phyloP scores from a whole-genome alignment of 2,113 vertebrate genomes.

The Addax nasomaculatus region DNA sequence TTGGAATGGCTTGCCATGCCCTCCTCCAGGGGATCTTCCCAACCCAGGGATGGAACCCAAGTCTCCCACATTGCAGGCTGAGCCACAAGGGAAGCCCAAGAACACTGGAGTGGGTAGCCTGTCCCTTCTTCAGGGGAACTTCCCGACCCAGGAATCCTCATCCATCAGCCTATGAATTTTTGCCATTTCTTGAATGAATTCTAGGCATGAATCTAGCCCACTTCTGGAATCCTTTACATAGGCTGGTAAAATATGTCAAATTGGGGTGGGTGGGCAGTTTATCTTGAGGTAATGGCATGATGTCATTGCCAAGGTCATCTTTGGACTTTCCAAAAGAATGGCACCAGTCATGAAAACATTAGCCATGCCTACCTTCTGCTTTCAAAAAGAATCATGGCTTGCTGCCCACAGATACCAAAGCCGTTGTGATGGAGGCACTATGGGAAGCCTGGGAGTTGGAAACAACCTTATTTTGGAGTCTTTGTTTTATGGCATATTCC shows the following conservation, averaged over 20 bases:
- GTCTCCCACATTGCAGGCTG: neutral
- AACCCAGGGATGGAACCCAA: neutral
- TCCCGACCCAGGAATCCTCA: neutral
- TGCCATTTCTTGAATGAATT: conserved; percentile 41
- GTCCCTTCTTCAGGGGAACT: neutral
- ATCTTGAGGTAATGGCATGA: neutral
- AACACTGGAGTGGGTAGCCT: neutral
- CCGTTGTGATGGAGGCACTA: neutral
- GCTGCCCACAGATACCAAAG: neutral
- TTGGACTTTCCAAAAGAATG: neutral
- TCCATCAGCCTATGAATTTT: conserved; percentile 26
- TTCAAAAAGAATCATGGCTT: neutral
- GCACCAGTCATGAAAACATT: neutral
- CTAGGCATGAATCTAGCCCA: neutral
- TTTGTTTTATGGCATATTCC: neutral
- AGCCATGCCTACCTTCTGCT: neutral
- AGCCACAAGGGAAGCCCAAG: neutral
- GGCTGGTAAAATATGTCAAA: neutral
- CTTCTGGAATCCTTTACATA: conserved; percentile 31
- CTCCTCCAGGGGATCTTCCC: neutral
- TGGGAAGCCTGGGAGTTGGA: neutral
- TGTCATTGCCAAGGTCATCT: neutral
- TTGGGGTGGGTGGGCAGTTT: neutral
- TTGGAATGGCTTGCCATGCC: neutral
- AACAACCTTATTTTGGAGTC: neutral